These are phyloP conservation scores for Mactra quadrangularis DNA, from an alignment of 1,140 invertebrate genomes.

Conservation along the genomic window DNA sequence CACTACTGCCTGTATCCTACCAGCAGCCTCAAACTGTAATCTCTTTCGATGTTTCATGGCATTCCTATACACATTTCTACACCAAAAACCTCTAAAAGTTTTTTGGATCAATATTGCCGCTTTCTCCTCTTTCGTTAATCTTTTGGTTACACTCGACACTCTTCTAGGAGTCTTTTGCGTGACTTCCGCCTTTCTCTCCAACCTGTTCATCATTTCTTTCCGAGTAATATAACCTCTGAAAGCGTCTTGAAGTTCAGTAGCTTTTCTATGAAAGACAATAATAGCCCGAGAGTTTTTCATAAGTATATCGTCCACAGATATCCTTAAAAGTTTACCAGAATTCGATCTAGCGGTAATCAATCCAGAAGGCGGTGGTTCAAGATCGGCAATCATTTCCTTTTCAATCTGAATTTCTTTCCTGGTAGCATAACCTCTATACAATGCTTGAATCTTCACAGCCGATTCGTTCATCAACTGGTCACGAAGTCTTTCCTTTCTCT, in stretches of 20 bases:
- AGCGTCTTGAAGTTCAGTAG: slow-evolving; percentile 41
- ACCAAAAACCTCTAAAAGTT: slow-evolving; percentile 46
- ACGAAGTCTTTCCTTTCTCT: background rate
- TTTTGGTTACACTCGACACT: background rate
- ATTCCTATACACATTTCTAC: slow-evolving; percentile 34
- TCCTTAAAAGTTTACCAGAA: slow-evolving; percentile 38
- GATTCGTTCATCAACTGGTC: slow-evolving; percentile 10
- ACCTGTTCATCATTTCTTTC: slow-evolving; percentile 28
- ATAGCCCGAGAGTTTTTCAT: slow-evolving; percentile 46
- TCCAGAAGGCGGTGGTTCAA: slow-evolving; percentile 36
- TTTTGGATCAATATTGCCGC: slow-evolving; percentile 52
- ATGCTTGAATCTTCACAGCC: slow-evolving; percentile 46
- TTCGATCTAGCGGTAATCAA: slow-evolving; percentile 25
- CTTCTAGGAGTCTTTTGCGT: slow-evolving; percentile 35
- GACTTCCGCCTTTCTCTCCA: slow-evolving; percentile 21
- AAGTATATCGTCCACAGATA: slow-evolving; percentile 40
- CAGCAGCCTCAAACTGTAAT: slow-evolving; percentile 8
- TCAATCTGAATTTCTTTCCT: slow-evolving; percentile 37
- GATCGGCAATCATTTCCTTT: slow-evolving; percentile 33
- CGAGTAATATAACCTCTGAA: slow-evolving; percentile 37
- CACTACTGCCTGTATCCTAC: slow-evolving; percentile 31
- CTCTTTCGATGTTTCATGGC: slow-evolving; percentile 3
- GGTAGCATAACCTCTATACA: slow-evolving; percentile 39
- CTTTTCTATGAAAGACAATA: slow-evolving; percentile 50
- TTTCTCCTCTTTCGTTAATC: slow-evolving; percentile 15